phyloP scores from a whole-genome alignment of 2,113 vertebrate genomes.

The Bufo bufo region DNA sequence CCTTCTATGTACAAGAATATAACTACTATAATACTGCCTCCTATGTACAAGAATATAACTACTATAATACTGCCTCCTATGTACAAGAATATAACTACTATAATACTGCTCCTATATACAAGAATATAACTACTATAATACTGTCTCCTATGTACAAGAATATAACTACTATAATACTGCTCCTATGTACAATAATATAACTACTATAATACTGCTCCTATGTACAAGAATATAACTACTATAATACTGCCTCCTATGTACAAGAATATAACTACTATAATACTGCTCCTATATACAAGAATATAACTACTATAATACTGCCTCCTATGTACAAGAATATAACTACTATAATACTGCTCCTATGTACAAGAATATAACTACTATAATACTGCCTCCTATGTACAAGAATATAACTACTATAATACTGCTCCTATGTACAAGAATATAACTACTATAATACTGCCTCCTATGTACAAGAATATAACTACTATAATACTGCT shows the following conservation, averaged over 20 bases:
- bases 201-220: neutral
- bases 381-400: neutral
- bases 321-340: too few relatives aligned
- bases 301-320: conserved; percentile 1
- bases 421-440: neutral
- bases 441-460: conserved; percentile 2
- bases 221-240: conserved; percentile 1
- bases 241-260: neutral
- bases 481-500: conserved; percentile 1
- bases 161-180: neutral
- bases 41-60: neutral
- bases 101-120: neutral
- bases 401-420: conserved; percentile 9
- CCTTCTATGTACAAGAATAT: too few relatives aligned
- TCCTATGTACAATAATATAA: too few relatives aligned
- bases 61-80: neutral
- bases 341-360: too few relatives aligned
- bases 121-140: neutral
- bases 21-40: neutral
- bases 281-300: neutral
- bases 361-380: too few relatives aligned
- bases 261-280: conserved; percentile 5
- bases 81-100: conserved; percentile 1
- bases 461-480: neutral
- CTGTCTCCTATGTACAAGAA: neutral